These are phyloP conservation scores for Stenchaetothrips biformis DNA, from an alignment of 2,888 invertebrate species.

Conservation along the genomic window DNA sequence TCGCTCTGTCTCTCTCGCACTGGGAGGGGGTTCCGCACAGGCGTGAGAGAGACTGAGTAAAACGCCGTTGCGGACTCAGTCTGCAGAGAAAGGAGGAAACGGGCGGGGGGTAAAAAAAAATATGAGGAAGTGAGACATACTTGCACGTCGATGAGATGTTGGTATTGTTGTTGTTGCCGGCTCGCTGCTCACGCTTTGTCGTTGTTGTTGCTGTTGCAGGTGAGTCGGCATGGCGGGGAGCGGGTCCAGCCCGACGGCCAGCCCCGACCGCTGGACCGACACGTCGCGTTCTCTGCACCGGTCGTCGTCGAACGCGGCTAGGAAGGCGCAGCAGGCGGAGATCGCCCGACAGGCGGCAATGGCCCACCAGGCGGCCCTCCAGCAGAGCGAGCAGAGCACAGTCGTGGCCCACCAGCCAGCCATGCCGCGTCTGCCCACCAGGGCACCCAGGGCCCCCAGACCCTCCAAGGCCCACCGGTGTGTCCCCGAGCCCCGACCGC, in stretches of 20 bases:
- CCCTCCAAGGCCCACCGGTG: slow-evolving; percentile 1
- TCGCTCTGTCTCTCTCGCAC: too few species aligned
- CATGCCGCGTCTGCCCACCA: not conserved
- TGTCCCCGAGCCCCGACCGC: not conserved
- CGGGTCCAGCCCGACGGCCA: not conserved
- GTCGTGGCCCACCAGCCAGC: not conserved
- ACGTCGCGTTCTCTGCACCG: slow-evolving; percentile 16
- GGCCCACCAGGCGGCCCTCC: slow-evolving; percentile 1
- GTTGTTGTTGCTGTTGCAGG: not conserved
- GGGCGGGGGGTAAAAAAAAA: not conserved
- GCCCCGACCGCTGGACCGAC: slow-evolving; percentile 8
- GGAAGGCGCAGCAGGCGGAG: not conserved
- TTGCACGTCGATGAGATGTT: not conserved
- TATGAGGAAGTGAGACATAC: not conserved
- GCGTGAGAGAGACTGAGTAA: not conserved
- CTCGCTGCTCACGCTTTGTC: not conserved
- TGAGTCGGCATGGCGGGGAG: not conserved
- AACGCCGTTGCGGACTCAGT: too few species aligned
- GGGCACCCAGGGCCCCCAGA: not conserved
- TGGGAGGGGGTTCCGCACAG: too few species aligned
- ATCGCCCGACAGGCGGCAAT: not conserved
- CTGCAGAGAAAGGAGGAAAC: not conserved
- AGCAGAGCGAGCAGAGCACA: not conserved
- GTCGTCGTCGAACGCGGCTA: not conserved
- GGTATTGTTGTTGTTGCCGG: not conserved